Conservation (phyloP, 2,888 invertebrate genomes). For the Orchesellides sinensis region DNA sequence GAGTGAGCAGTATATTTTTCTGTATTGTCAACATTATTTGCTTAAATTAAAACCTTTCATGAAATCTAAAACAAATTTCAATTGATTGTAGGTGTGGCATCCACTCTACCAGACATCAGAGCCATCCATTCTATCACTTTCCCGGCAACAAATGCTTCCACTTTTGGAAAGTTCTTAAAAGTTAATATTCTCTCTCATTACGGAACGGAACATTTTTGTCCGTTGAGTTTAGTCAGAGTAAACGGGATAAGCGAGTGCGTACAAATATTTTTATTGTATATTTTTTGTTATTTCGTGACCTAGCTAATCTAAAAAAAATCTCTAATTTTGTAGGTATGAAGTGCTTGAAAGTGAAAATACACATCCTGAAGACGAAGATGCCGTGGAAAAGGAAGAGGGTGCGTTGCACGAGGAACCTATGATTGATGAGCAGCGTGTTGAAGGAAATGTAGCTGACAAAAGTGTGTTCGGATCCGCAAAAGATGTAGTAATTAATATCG, state of each 20-base stretch:
- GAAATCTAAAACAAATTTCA: background rate
- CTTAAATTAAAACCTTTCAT: background rate
- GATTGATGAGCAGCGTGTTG: conserved; percentile 75
- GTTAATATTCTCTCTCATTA: conserved; percentile 94
- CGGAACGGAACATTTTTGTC: conserved; percentile 98
- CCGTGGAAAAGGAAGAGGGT: conserved; percentile 66
- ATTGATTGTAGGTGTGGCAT: conserved; percentile 83
- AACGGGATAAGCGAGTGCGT: conserved; percentile 92
- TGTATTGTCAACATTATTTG: background rate
- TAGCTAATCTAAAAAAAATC: background rate
- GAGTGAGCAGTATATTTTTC: conserved; percentile 14
- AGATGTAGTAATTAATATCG: conserved; percentile 93
- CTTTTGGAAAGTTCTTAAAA: conserved; percentile 75
- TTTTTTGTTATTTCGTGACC: background rate
- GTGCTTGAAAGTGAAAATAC: conserved; percentile 88
- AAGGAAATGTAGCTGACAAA: conserved; percentile 66
- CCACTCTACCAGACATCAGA: conserved; percentile 76
- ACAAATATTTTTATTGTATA: background rate
- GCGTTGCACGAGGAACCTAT: conserved; percentile 76
- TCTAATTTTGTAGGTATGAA: conserved; percentile 79
- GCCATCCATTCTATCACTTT: conserved; percentile 73
- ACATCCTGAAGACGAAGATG: conserved; percentile 76
- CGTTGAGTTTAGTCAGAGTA: conserved; percentile 95
- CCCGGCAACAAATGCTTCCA: conserved; percentile 73
- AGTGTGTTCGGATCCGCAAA: conserved; percentile 86